Percentiles rank a stretch among this genome's conserved stretches.
Conservation (phyloP, 2,888 invertebrate genomes). For the Adineta ricciae region DNA sequence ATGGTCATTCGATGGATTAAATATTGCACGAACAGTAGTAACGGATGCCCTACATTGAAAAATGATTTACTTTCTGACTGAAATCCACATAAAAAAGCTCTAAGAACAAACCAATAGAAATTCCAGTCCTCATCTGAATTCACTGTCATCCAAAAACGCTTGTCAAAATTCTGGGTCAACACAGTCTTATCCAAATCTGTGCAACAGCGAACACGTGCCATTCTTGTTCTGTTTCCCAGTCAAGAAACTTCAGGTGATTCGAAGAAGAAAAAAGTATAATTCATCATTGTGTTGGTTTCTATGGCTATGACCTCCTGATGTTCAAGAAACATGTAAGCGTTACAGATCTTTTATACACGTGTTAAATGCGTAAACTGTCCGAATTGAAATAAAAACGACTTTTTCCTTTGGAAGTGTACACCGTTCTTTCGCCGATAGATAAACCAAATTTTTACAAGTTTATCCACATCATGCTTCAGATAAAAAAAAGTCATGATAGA, state of each 20-base stretch:
- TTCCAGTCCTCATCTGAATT: conserved; percentile 86
- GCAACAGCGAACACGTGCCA: conserved; percentile 43
- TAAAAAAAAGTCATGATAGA: too few species aligned
- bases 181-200: conserved; percentile 89
- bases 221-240: too few species aligned
- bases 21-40: conserved; percentile 26
- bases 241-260: too few species aligned
- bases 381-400: too few species aligned
- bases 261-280: neutral
- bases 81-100: neutral
- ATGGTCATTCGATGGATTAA: conserved; percentile 27
- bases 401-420: too few species aligned
- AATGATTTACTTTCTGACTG: too few species aligned
- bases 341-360: neutral
- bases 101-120: conserved; percentile 71
- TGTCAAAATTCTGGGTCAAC: conserved; percentile 77
- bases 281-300: neutral
- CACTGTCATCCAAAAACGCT: conserved; percentile 77
- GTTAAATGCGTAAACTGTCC: too few species aligned
- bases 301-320: neutral
- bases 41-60: conserved; percentile 25
- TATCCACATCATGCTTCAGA: too few species aligned
- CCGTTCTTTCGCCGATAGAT: too few species aligned
- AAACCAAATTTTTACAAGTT: too few species aligned
- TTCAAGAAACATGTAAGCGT: neutral